These are phyloP conservation scores for Encarsia formosa DNA, from an alignment of 2,888 invertebrate species.

Conservation along the genomic window DNA sequence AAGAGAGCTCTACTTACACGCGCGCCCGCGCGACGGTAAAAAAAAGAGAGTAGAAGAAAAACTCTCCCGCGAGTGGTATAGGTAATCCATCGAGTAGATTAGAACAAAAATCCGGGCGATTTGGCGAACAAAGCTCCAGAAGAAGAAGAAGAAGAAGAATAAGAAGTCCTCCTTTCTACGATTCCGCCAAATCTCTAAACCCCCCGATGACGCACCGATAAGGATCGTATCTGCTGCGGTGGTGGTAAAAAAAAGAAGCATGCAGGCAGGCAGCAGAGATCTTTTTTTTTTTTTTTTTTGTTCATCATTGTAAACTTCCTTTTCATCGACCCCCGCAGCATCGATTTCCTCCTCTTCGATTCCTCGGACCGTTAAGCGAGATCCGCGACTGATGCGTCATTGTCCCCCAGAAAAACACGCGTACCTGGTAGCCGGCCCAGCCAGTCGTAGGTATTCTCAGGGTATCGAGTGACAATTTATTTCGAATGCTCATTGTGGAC, in stretches of 20 bases:
- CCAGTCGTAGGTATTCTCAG: conserved; percentile 47
- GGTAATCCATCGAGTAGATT: background rate
- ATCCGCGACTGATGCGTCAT: conserved; percentile 7
- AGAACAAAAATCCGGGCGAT: conserved; percentile 20
- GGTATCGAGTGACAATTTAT: conserved; percentile 51
- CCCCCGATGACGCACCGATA: conserved; percentile 10
- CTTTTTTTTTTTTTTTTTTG: conserved; percentile 2
- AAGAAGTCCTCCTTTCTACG: conserved; percentile 5
- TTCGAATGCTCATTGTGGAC: conserved; percentile 34
- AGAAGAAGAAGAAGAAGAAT: no score
- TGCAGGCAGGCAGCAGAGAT: no score
- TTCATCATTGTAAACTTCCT: conserved; percentile 14
- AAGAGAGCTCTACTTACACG: no score
- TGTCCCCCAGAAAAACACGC: conserved; percentile 22
- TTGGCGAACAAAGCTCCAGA: conserved; percentile 8
- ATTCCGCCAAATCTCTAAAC: conserved; percentile 8
- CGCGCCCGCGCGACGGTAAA: no score
- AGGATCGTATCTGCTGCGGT: conserved; percentile 23
- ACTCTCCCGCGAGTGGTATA: background rate
- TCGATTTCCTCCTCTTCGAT: conserved; percentile 15
- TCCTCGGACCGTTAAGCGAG: conserved; percentile 18
- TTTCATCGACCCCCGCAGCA: conserved; percentile 17
- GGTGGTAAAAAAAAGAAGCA: no score
- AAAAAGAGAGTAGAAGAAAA: background rate
- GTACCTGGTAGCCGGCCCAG: conserved; percentile 13